A percentile compares a stretch with the other conserved stretches of the same genome.
Conservation (phyloP, 2,113 vertebrate species). For the Stigmatopora nigra region DNA sequence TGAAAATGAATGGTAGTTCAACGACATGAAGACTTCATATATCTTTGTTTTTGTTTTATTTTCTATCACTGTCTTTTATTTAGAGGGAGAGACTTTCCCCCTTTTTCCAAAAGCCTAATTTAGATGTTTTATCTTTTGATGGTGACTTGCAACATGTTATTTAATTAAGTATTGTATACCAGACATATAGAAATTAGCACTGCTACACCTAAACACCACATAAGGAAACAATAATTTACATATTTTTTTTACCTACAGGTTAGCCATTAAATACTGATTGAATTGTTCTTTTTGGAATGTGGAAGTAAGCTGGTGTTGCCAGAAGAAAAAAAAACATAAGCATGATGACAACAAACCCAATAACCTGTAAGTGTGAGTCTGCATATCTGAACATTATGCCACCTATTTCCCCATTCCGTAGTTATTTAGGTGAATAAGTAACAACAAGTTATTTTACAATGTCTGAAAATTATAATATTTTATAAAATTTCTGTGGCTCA, state of each 20-base stretch:
- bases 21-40: conserved; percentile 74
- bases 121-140: conserved; percentile 19
- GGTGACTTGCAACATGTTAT: conserved; percentile 6
- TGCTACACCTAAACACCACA: background rate
- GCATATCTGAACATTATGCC: background rate
- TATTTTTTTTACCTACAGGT: background rate
- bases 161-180: background rate
- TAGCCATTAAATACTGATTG: background rate
- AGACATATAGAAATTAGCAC: background rate
- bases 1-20: conserved; percentile 77
- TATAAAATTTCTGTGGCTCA: background rate
- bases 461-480: background rate
- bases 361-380: background rate
- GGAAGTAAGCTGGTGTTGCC: background rate
- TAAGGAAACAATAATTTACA: background rate
- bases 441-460: background rate
- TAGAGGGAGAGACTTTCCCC: conserved; percentile 39
- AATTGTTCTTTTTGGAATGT: background rate
- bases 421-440: background rate
- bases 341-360: background rate
- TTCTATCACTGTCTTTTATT: conserved; percentile 20
- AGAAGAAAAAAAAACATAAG: background rate
- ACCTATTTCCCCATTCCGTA: background rate
- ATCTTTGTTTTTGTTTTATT: conserved; percentile 60
- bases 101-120: conserved; percentile 25